Evolutionary conservation across 2,113 vertebrate genomes (phyloP).

Genomic region (Phainopepla nitens): DNA sequence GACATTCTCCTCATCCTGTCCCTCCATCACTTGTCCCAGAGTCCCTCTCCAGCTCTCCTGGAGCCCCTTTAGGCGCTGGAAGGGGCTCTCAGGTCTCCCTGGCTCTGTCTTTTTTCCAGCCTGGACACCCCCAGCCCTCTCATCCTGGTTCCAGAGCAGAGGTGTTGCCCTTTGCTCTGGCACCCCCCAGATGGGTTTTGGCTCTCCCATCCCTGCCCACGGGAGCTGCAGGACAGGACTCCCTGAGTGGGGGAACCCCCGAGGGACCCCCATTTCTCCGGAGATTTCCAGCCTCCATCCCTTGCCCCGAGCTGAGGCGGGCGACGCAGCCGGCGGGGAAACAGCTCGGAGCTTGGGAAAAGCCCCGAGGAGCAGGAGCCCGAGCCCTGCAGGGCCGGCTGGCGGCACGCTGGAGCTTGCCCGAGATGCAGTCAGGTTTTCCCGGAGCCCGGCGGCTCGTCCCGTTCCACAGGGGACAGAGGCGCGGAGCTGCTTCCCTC

Average conservation of each 20-base stretch:
- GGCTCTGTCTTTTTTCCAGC: background rate
- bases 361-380: background rate
- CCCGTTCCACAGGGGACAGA: fast-evolving
- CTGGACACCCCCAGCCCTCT: background rate
- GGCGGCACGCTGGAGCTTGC: background rate
- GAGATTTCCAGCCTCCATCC: background rate
- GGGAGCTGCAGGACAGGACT: background rate
- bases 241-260: background rate
- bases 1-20: background rate
- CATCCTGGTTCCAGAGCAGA: background rate
- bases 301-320: background rate
- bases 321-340: background rate
- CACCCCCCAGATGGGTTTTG: background rate
- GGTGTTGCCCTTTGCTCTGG: fast-evolving
- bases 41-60: background rate
- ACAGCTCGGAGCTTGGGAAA: background rate
- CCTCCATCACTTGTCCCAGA: background rate
- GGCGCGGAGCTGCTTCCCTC: background rate
- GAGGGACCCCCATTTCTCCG: fast-evolving
- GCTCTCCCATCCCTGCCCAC: fast-evolving
- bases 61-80: background rate
- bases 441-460: fast-evolving
- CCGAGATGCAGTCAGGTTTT: fast-evolving
- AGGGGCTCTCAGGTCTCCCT: background rate
- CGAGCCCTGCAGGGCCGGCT: background rate